Evolutionary conservation across 2,797 vertebrate genomes (phyloP), one percentile per base, ranked within the genome.

Genomic region (Darevskia mixta): DNA sequence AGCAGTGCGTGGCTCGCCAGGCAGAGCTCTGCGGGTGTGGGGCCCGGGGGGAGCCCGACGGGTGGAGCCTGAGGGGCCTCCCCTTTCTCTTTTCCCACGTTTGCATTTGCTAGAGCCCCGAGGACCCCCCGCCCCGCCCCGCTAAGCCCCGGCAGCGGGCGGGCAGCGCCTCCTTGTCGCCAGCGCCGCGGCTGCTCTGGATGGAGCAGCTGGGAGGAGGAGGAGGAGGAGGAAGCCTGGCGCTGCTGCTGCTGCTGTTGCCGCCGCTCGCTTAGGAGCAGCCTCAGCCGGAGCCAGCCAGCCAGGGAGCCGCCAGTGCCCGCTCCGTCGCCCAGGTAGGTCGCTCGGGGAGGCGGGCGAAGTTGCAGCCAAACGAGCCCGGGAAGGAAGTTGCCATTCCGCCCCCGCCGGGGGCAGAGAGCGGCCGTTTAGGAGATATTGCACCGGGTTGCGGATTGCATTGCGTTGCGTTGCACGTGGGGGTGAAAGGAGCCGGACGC

Each of bases 121-220:
- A 66, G n/a, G 55, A 20, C 29, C 38, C 79, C 71, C 66, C n/a
- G 27, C 32, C 69, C n/a, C 5, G 38, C 43, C 41, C 7, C 7
- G 88, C 77, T 64, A 10, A 32, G 94, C 93, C 86, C 18, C 5
- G 66, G 66, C 2, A 67, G 82, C 76, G 15, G 64, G 55, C 41
- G 10, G 73, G 84, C 79, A 66, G 69, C 69, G 76, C 64, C 64
- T 4, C 6, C 17, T 23, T 18, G 72, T 73, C 17, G 10, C 69
- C 69, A 69, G 20, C 11, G 69, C 27, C 25, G 71, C 13, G n/a
- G 66, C 6, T 1, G 72, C 61, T 11, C 10, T 25, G 79, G 69
- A 66, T 29, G 55, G 71, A 81, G 71, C 71, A 5, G 55, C 23
- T 3, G 67, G 43, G 20, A 43, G 82, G 35, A 76, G 20, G 43